Evolutionary conservation across 2,113 vertebrate genomes (phyloP).

Genomic region (Austrofundulus limnaeus): DNA sequence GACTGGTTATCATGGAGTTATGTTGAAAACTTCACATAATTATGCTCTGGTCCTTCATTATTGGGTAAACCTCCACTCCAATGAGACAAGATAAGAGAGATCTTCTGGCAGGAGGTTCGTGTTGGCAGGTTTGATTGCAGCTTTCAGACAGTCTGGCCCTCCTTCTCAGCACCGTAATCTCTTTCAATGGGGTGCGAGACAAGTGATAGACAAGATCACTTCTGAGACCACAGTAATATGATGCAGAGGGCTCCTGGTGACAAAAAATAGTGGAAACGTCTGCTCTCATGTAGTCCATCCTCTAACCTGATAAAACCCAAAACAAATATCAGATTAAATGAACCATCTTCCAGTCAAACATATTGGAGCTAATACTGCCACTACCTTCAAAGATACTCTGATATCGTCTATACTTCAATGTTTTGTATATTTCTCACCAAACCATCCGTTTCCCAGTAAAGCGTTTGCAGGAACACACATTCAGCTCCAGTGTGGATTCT

Average conservation of each 20-base stretch:
- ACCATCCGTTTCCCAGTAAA: constrained; percentile 30
- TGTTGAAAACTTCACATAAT: constrained; percentile 73
- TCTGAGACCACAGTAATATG: background rate
- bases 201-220: constrained; percentile 20
- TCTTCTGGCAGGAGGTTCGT: constrained; percentile 47
- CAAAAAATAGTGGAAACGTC: background rate
- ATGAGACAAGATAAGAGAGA: constrained; percentile 69
- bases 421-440: constrained; percentile 34
- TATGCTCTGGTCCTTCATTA: constrained; percentile 68
- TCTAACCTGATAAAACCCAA: background rate
- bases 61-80: constrained; percentile 60
- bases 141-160: constrained; percentile 52
- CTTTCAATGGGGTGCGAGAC: constrained; percentile 43
- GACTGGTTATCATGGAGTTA: constrained; percentile 64
- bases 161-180: constrained; percentile 28
- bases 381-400: background rate
- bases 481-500: constrained; percentile 45
- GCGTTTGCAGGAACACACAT: constrained; percentile 41
- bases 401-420: background rate
- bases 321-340: background rate
- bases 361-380: background rate
- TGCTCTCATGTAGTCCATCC: background rate
- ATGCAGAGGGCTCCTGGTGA: constrained; percentile 1
- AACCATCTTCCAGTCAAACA: background rate
- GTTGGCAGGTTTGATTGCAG: constrained; percentile 50